Evolutionary conservation across 1,140 invertebrate genomes (phyloP), one percentile per base, ranked within the genome.

Genomic region (Scaptomyza montana): DNA sequence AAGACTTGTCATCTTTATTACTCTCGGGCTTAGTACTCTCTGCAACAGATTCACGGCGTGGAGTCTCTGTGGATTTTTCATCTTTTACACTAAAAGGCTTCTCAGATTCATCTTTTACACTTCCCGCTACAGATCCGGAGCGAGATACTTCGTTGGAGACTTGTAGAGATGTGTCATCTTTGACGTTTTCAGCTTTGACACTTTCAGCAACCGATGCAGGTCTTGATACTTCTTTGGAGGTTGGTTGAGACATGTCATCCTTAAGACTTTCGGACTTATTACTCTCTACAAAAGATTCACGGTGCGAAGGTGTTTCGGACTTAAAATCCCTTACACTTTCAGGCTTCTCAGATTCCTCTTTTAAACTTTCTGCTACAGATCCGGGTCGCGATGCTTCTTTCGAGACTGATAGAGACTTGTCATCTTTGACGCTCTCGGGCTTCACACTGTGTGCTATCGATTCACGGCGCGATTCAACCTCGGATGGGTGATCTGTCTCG

Each of bases 221-320:
- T 28, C 70, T 60, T 4, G 73, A 65, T 9, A 56, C 19, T 25
- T 78, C 73, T 45, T 89, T 77, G 7, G 71, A 75, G 33, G 39
- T 30, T 8, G 49, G 13, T 21, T 30, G 9, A 41, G 73, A 70
- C 50, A 80, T 78, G 2, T 65, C 75, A 59, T 82, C 70, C 12
- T 70, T 77, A 0, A 36, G 3, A 68, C 61, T 74, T 13, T 57
- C 71, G 3, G 54, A 36, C 1, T 63, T 56, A 12, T 13, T 19
- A 28, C 56, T 71, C 39, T 77, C 68, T 2, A 54, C 62, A 5
- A 73, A 21, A 25, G 21, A 25, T 4, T 25, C 21, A 1, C 21
- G 21, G 16, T 72, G 64, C 5, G 74, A 77, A 8, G 41, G 16
- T 16, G 74, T 63, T 10, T 63, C 61, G 5, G 65, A 74, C 28